phyloP scores from a whole-genome alignment of 2,888 invertebrate species.

The Resseliella maxima region DNA sequence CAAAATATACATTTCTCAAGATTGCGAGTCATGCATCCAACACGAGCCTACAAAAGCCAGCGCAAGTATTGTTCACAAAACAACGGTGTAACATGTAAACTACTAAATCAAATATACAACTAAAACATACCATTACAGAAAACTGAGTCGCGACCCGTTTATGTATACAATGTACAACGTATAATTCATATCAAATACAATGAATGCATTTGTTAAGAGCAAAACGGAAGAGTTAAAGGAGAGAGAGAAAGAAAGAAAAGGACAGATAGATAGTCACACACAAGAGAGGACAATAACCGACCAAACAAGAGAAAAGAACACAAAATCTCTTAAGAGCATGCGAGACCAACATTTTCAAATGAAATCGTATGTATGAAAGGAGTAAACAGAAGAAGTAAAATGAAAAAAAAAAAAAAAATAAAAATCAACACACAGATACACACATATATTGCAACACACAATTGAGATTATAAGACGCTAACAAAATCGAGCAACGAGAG shows the following conservation, averaged over 20 bases:
- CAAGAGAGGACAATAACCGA: constrained; percentile 36
- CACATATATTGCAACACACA: neutral
- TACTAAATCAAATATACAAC: constrained; percentile 48
- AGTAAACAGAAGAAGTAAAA: constrained; percentile 16
- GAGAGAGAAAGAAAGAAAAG: neutral
- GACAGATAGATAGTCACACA: too few relatives aligned
- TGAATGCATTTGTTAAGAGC: neutral
- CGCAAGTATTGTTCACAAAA: constrained; percentile 4
- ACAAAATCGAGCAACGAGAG: constrained; percentile 9
- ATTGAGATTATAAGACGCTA: constrained; percentile 15
- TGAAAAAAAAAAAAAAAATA: neutral
- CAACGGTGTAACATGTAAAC: constrained; percentile 43
- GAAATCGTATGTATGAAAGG: constrained; percentile 14
- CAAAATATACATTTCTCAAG: neutral
- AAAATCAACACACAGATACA: neutral
- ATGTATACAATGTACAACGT: neutral
- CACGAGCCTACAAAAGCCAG: neutral
- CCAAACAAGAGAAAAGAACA: neutral
- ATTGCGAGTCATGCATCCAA: neutral
- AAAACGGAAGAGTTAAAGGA: neutral
- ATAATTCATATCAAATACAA: too few relatives aligned
- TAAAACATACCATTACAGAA: neutral
- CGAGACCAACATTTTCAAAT: constrained; percentile 13
- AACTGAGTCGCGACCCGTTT: constrained; percentile 16
- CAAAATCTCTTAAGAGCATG: constrained; percentile 24